These are phyloP conservation scores for Cantharis flavilabris DNA, from an alignment of 2,888 invertebrate species.

Conservation along the genomic window DNA sequence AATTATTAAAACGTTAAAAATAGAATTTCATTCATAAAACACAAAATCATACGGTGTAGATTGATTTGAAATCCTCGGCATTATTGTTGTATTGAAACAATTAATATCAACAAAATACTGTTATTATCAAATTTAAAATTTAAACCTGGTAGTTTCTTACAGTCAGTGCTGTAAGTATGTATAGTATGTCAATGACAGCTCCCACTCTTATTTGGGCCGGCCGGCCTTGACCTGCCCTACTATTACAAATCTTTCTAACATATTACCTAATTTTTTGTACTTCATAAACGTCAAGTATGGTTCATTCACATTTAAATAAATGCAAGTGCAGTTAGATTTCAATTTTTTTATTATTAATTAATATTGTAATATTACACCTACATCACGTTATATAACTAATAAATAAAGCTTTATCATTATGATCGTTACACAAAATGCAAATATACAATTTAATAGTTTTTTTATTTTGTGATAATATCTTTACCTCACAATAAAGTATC, in stretches of 20 bases:
- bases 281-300: not conserved
- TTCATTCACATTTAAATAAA: not conserved
- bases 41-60: not conserved
- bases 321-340: not conserved
- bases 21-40: not conserved
- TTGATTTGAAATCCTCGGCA: not conserved
- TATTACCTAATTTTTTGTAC: slow-evolving; percentile 24
- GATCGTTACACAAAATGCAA: not conserved
- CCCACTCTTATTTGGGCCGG: slow-evolving; percentile 35
- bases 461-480: not conserved
- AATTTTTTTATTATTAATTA: not conserved
- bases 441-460: not conserved
- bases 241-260: slow-evolving; percentile 30
- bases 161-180: slow-evolving; percentile 15
- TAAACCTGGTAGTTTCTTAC: slow-evolving; percentile 23
- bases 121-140: not conserved
- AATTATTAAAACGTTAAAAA: not conserved
- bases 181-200: slow-evolving; percentile 43
- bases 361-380: not conserved
- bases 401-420: not conserved
- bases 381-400: not conserved
- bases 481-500: not conserved
- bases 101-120: not conserved
- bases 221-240: slow-evolving; percentile 43
- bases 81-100: not conserved